Base-by-base conservation (phyloP, 2,888 invertebrate species). In the Pseudanteris insignis region DNA sequence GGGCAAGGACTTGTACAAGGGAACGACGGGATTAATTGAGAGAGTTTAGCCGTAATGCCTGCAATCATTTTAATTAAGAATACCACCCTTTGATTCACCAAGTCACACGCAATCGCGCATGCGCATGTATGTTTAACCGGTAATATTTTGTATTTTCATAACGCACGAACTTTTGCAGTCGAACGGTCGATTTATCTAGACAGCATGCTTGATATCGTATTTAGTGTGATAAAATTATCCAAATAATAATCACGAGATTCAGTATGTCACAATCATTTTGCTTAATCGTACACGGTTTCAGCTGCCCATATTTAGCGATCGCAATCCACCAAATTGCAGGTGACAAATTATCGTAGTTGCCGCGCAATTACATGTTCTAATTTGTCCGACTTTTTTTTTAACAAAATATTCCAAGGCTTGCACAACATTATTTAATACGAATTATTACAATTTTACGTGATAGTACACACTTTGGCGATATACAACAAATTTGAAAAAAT, bases 61-160 rank as follows among this genome's bases (percentile, higher is more conserved):
- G 75, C 71, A 76, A 76, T 76, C 73, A 76, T 74, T 75, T 73
- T 74, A 75, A 76, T 76, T 75, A 74, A 73, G 71, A 74, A 73
- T 68, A 68, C 55, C 54, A 66, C 65, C 58, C 66, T 64, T 62
- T 65, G 58, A 59, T 64, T 61, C 68, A 61, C 47, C 60, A 55
- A 37, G 67, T 57, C 54, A 46, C 57, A 48, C 58, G 41, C 46
- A 48, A 30, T 14, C 37, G 15, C 47, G 30, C 47, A 43, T 53
- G 41, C 51, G 30, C 38, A 9, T 66, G 66, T 25, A 18, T 25
- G 18, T 40, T 38, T 46, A 55, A 34, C 64, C 67, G 63, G 53
- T 37, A 18, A 34, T 50, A 64, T 26, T 38, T 69, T 58, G 59
- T 66, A 64, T 18, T 66, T 69, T 65, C 36, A 57, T 66, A 65